Conservation (phyloP, 2,888 invertebrate species). For the Selenia dentaria region DNA sequence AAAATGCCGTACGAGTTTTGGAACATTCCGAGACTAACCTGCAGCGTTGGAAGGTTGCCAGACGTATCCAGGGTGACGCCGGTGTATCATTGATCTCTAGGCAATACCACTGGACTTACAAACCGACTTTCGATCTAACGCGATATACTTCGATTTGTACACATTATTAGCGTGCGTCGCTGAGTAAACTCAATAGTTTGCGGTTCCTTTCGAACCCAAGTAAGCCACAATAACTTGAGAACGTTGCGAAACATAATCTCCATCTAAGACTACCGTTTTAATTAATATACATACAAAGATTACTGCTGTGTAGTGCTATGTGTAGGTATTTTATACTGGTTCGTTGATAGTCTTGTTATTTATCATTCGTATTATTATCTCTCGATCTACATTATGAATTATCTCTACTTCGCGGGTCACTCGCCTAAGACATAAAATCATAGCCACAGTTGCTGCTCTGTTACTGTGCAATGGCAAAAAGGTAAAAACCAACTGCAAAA, state of each 20-base stretch:
- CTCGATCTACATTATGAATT: too few relatives aligned
- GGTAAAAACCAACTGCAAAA: too few relatives aligned
- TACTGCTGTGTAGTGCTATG: too few relatives aligned
- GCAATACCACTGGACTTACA: slow-evolving; percentile 29
- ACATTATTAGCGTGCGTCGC: slow-evolving; percentile 14
- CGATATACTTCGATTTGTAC: slow-evolving; percentile 21
- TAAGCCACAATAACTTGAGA: slow-evolving; percentile 34
- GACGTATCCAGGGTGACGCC: slow-evolving; percentile 31
- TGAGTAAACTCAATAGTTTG: slow-evolving; percentile 31
- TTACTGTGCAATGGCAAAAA: too few relatives aligned
- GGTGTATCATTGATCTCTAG: slow-evolving; percentile 33
- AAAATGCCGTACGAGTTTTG: slow-evolving; percentile 37
- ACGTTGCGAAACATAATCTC: slow-evolving; percentile 30
- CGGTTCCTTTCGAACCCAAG: slow-evolving; percentile 27
- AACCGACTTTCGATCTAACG: slow-evolving; percentile 20
- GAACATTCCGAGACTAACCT: slow-evolving; percentile 43
- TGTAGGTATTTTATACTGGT: slow-evolving; percentile 6
- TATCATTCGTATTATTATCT: too few relatives aligned
- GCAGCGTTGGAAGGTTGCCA: slow-evolving; percentile 47
- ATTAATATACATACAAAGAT: slow-evolving; percentile 16
- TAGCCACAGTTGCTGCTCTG: too few relatives aligned
- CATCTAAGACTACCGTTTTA: slow-evolving; percentile 11
- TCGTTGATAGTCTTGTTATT: slow-evolving; percentile 8
- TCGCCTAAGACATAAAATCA: too few relatives aligned
- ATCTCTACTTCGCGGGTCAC: too few relatives aligned